Evolutionary conservation across 2,797 vertebrate species (phyloP).

Genomic region (Parauchenoglanis punctatus): DNA sequence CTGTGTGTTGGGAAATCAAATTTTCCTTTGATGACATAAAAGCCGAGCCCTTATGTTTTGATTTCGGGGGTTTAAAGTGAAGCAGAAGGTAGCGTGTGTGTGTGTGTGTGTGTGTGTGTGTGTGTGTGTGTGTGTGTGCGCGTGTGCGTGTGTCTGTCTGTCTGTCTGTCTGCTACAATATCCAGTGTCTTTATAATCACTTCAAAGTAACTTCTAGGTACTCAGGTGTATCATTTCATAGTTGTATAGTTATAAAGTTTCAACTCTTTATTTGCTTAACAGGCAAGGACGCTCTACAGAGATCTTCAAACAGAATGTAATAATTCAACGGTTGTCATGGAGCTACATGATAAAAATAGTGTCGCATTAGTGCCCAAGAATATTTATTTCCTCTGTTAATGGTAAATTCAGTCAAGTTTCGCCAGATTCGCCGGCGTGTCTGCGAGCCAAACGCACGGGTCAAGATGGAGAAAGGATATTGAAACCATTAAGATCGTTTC

Average conservation of each 20-base stretch:
- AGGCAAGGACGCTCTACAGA: background rate
- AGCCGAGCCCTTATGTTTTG: slow-evolving; percentile 51
- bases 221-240: background rate
- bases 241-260: slow-evolving; percentile 4
- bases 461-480: slow-evolving; percentile 41
- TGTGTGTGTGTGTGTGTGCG: slow-evolving; percentile 3
- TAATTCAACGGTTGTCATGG: background rate
- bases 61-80: slow-evolving; percentile 44
- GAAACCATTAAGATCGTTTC: slow-evolving; percentile 45
- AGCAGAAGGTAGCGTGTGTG: slow-evolving; percentile 3
- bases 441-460: slow-evolving; percentile 37
- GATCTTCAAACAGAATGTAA: background rate
- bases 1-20: slow-evolving; percentile 1
- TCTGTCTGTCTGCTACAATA: slow-evolving; percentile 15
- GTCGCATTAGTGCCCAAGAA: slow-evolving; percentile 24
- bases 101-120: background rate
- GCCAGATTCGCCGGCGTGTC: slow-evolving; percentile 35
- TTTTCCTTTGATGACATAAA: slow-evolving; percentile 52
- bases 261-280: background rate
- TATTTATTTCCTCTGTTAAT: slow-evolving; percentile 36
- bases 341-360: background rate
- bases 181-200: background rate
- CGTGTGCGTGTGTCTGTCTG: background rate
- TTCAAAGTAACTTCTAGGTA: slow-evolving; percentile 31
- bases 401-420: slow-evolving; percentile 1